Evolutionary conservation across 2,888 invertebrate species (phyloP).

Genomic region (Poecilus cupreus): DNA sequence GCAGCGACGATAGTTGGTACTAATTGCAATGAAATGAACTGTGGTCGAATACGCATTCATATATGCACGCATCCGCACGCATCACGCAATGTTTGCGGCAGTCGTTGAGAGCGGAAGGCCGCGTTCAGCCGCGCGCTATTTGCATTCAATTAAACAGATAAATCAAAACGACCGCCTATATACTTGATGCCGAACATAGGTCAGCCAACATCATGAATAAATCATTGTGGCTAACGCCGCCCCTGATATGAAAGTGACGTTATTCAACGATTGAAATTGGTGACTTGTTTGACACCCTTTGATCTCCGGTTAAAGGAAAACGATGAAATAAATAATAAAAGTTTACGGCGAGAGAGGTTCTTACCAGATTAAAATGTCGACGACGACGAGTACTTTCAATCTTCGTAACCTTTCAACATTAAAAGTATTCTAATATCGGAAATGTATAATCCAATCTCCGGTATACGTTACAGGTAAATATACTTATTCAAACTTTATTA

Average conservation of each 20-base stretch:
- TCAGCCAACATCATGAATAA: constrained; percentile 30
- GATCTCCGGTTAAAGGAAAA: background rate
- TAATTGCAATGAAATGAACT: constrained; percentile 36
- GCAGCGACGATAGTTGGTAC: background rate
- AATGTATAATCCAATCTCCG: background rate
- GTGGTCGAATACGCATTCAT: background rate
- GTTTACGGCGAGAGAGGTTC: background rate
- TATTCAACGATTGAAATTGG: constrained; percentile 7
- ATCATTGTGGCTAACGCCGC: constrained; percentile 11
- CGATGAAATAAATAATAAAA: background rate
- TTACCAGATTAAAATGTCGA: background rate
- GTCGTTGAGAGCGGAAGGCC: no score
- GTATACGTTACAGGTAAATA: no score
- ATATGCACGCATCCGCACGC: background rate
- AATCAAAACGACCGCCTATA: constrained; percentile 33
- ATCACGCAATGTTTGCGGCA: background rate
- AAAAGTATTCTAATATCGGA: background rate
- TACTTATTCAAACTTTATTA: no score
- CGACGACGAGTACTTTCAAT: background rate
- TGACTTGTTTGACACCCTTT: constrained; percentile 3
- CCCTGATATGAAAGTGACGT: constrained; percentile 29
- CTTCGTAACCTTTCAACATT: background rate
- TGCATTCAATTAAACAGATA: constrained; percentile 38
- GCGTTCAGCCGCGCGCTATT: background rate
- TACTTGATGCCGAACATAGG: constrained; percentile 24